Evolutionary conservation across 2,888 invertebrate genomes (phyloP).

Genomic region (Stratiomys singularior): DNA sequence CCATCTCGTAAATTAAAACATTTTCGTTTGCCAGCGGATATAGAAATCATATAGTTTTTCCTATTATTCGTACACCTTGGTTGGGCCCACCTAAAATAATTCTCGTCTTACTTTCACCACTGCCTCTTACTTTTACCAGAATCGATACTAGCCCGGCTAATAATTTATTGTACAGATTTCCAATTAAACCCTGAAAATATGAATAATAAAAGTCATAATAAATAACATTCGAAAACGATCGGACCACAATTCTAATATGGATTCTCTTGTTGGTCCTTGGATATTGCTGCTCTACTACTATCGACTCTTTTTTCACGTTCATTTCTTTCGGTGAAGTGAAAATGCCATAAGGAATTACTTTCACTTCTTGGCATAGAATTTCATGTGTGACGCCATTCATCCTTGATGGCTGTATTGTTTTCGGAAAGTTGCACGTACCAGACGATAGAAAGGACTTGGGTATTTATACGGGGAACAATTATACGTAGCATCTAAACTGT

Average conservation of each 20-base stretch:
- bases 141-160: slow-evolving; percentile 9
- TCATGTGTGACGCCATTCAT: slow-evolving; percentile 45
- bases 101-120: slow-evolving; percentile 3
- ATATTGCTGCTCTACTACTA: background rate
- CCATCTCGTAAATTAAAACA: slow-evolving; percentile 40
- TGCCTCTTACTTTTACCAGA: background rate
- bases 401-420: slow-evolving; percentile 18
- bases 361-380: slow-evolving; percentile 41
- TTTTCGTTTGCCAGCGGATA: background rate
- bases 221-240: slow-evolving; percentile 48
- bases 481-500: background rate
- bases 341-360: slow-evolving; percentile 27
- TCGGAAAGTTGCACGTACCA: slow-evolving; percentile 28
- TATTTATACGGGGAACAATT: background rate
- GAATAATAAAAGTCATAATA: slow-evolving; percentile 53
- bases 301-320: background rate
- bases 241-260: slow-evolving; percentile 44
- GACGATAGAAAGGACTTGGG: background rate
- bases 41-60: slow-evolving; percentile 1
- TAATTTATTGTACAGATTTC: slow-evolving; percentile 49
- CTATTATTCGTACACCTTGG: slow-evolving; percentile 3
- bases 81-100: background rate
- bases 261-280: background rate
- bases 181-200: slow-evolving; percentile 52
- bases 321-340: background rate